Conservation (phyloP, 2,888 invertebrate genomes). For the Melinopterus prodromus region DNA sequence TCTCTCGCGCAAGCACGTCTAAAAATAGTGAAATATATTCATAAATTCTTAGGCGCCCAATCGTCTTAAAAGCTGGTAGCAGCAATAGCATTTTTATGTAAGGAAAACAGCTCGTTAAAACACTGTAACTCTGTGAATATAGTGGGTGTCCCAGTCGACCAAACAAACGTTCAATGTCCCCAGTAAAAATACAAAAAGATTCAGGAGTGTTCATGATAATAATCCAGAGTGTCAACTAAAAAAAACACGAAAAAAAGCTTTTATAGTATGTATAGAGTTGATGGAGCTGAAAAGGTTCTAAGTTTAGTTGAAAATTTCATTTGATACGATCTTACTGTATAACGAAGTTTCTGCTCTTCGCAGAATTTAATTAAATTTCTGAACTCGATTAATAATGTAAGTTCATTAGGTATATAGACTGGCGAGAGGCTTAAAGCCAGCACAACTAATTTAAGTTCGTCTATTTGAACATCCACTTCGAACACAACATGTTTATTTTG, state of each 20-base stretch:
- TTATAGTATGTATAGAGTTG: too few species aligned
- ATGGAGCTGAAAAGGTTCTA: too few species aligned
- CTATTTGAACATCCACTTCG: neutral
- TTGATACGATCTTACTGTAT: neutral
- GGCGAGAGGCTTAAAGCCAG: neutral
- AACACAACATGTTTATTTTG: neutral
- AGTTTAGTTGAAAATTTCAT: too few species aligned
- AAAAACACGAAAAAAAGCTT: too few species aligned
- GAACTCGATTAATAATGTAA: neutral
- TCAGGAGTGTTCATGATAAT: neutral
- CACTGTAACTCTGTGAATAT: neutral
- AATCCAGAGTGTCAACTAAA: too few species aligned
- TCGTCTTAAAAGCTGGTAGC: neutral
- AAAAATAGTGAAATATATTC: slow-evolving; percentile 4
- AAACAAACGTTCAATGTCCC: neutral
- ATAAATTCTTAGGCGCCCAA: neutral
- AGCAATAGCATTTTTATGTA: slow-evolving; percentile 4
- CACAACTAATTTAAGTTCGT: neutral
- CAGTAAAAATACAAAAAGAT: neutral
- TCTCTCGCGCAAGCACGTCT: neutral
- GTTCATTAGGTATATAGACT: neutral
- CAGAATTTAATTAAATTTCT: neutral
- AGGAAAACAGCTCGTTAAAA: neutral
- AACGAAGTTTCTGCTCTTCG: neutral
- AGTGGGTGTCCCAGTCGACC: neutral